phyloP scores from a whole-genome alignment of 1,140 invertebrate species.

The Mycetomoellerius zeteki region DNA sequence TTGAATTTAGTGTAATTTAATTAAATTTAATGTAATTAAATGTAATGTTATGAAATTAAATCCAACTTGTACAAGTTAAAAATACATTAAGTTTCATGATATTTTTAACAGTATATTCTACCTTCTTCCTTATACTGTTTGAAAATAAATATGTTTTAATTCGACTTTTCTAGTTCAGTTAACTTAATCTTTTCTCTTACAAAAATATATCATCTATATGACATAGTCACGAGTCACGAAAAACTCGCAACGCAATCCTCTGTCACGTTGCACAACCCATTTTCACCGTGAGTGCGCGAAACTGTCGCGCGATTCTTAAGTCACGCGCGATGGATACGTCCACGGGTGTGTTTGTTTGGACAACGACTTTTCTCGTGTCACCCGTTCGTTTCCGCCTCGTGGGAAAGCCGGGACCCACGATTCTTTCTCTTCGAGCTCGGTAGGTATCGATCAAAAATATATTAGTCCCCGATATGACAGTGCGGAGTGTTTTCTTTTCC shows the following conservation, averaged over 20 bases:
- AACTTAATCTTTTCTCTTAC: not conserved
- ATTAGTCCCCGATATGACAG: conserved; percentile 87
- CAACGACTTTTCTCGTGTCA: conserved; percentile 83
- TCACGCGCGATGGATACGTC: conserved; percentile 60
- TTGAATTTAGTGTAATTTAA: too few species aligned
- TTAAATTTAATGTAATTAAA: too few species aligned
- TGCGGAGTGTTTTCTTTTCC: conserved; percentile 85
- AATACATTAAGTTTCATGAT: too few species aligned
- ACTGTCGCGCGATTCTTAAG: conserved; percentile 65
- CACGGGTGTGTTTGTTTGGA: conserved; percentile 86
- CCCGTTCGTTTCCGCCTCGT: conserved; percentile 74
- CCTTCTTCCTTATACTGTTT: not conserved
- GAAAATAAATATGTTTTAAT: not conserved
- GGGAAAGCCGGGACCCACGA: conserved; percentile 82
- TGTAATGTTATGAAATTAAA: too few species aligned
- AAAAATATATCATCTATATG: not conserved
- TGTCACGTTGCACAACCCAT: conserved; percentile 49
- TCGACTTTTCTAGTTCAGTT: not conserved
- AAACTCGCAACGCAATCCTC: not conserved
- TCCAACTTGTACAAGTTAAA: too few species aligned
- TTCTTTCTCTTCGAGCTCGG: conserved; percentile 70
- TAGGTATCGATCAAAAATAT: conserved; percentile 87
- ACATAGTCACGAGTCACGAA: conserved; percentile 8
- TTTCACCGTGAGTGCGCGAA: conserved; percentile 67
- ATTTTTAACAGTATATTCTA: too few species aligned